Conservation (phyloP, 2,888 invertebrate species). For the Polylopha cassiicola region DNA sequence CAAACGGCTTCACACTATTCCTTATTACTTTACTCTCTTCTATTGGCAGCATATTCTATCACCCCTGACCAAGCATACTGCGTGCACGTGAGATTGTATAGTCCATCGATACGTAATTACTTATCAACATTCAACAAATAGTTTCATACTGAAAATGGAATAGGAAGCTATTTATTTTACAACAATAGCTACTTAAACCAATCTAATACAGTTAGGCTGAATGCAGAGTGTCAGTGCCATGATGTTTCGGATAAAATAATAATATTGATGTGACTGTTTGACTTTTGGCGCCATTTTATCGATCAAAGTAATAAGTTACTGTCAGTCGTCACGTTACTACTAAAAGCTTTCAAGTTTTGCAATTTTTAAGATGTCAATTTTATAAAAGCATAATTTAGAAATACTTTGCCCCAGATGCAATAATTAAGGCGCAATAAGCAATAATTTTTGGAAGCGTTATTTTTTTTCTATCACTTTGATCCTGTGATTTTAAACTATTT, state of each 20-base stretch:
- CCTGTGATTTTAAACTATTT: conserved; percentile 18
- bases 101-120: too few relatives aligned
- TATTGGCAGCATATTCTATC: not conserved
- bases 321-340: not conserved
- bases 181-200: conserved; percentile 11
- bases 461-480: conserved; percentile 15
- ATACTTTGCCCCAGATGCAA: conserved; percentile 12
- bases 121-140: conserved; percentile 2
- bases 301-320: not conserved
- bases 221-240: conserved; percentile 8
- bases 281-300: conserved; percentile 4
- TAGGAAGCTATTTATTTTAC: not conserved
- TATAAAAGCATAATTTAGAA: conserved; percentile 8
- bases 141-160: too few relatives aligned
- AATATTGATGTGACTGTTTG: conserved; percentile 8
- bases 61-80: not conserved
- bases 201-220: conserved; percentile 4
- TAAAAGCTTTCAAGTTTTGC: too few relatives aligned
- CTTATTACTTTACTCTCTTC: not conserved
- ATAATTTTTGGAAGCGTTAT: conserved; percentile 14
- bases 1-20: conserved; percentile 2
- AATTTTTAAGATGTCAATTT: conserved; percentile 6
- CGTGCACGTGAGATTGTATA: too few relatives aligned
- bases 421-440: conserved; percentile 10
- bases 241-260: conserved; percentile 6